These are phyloP conservation scores for Rhaphigaster nebulosa DNA, from an alignment of 2,888 invertebrate species.

Conservation along the genomic window DNA sequence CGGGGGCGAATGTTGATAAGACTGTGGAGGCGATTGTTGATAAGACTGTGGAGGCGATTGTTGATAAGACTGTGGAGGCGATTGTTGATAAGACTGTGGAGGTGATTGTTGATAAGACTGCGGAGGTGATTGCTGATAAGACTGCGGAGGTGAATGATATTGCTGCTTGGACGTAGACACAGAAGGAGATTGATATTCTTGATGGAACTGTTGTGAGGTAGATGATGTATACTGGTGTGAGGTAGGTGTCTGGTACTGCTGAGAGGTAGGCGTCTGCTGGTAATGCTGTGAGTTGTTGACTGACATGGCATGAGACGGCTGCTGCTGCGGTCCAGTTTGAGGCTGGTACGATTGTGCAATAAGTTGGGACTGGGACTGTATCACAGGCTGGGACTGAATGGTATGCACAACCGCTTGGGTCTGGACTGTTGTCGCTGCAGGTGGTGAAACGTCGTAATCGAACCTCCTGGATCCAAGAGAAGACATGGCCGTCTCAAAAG, in stretches of 20 bases:
- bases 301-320: not conserved
- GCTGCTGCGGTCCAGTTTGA: slow-evolving; percentile 47
- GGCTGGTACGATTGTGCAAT: slow-evolving; percentile 39
- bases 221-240: slow-evolving; percentile 42
- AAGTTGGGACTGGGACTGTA: slow-evolving; percentile 50
- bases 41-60: slow-evolving; percentile 6
- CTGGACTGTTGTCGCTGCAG: slow-evolving; percentile 32
- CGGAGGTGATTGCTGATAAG: slow-evolving; percentile 34
- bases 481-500: slow-evolving; percentile 73
- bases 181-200: slow-evolving; percentile 51
- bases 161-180: slow-evolving; percentile 29
- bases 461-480: slow-evolving; percentile 68
- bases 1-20: slow-evolving; percentile 45
- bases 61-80: slow-evolving; percentile 4
- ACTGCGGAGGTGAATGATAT: slow-evolving; percentile 48
- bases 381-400: slow-evolving; percentile 54
- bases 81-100: slow-evolving; percentile 35
- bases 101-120: not conserved
- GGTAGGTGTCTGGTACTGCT: slow-evolving; percentile 60
- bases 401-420: slow-evolving; percentile 58
- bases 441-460: slow-evolving; percentile 43
- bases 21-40: not conserved
- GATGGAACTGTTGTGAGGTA: slow-evolving; percentile 51
- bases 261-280: slow-evolving; percentile 60
- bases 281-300: slow-evolving; percentile 34